Evolutionary conservation across 2,888 invertebrate species (phyloP), one percentile per base, ranked within the genome.

Genomic region (Endomychus coccineus): DNA sequence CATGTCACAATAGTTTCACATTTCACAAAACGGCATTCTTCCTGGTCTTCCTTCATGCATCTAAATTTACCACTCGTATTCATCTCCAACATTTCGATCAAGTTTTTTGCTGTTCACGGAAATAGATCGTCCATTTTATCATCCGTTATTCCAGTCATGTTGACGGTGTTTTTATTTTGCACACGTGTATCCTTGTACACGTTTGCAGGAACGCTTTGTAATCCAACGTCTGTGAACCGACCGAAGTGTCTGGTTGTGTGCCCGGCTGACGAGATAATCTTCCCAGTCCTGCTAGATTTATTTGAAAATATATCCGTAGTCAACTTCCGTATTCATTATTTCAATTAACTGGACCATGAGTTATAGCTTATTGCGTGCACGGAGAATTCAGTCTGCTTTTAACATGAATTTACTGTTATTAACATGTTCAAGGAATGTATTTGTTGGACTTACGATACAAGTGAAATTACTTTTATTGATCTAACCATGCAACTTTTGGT

Each of bases 261-360:
- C 29, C 37, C 30, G n/a, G 36, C 34, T 41, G 41, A 41, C 41
- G 41, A 41, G 41, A 41, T 41, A 41, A 41, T 41, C 41, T 30
- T 17, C 19, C 33, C 40, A 36, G 22, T 39, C 30, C 30, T 30
- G 16, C 22, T 33, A 29, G 41, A 33, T 34, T 41, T 40, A 40
- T 40, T 40, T 40, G 27, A 32, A 27, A 34, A 40, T 41, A 41
- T 41, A 34, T 41, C 34, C 29, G 36, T 40, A 37, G 41, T 33
- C 41, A 21, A 37, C 36, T 41, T 41, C n/a, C 36, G 25, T 37
- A 37, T 41, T 37, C 36, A 40, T 41, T 41, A 41, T 41, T 41
- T 41, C 34, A 37, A 41, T 41, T 33, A 36, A 37, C 23, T 37
- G 29, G 13, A 34, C 36, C 34, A 33, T 27, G 37, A 36, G n/a